Base-by-base conservation (phyloP, 2,113 vertebrate species). In the Rhabdomys dilectus region DNA sequence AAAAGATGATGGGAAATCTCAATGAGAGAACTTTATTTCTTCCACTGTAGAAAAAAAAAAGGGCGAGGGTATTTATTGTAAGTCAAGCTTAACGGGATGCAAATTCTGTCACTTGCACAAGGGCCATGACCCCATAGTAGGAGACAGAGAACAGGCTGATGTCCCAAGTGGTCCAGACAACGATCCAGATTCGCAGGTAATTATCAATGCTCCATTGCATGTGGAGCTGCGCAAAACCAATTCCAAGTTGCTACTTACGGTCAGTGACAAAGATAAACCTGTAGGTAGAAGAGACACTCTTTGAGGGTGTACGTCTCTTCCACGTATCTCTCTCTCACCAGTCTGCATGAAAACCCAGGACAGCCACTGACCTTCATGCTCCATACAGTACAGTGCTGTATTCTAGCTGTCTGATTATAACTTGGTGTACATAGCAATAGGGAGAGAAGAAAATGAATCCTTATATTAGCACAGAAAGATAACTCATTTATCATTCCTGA, bases 141-240 rank as follows among this genome's bases (percentile, higher is more conserved):
- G 87, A 91, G 36, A 88, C 73, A 78, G 91, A 96, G 91, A 93
- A 80, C 5, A 88, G 34, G 84, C 7, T 88, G 45, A 93, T 94
- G 56, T 75, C 64, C 64, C 77, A 91, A 94, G 73, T 80, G 60
- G 97, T 94, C 31, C 51, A 95, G 66, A 93, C 76, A 76, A 58
- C 76, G 94, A 96, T 89, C 64, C n/a, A 93, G 81, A 92, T 82
- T 92, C 91, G 94, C 36, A 95, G 78, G 93, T 93, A 93, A 96
- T 75, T 96, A 84, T 66, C 88, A 96, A 92, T 93, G 88, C 64
- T 96, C 36, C 26, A 93, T 36, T 97, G 96, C 62, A 95, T 95
- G 82, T 88, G 76, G 64, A n/a, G 48, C 51, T 87, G 10, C 29
- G 91, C 48, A 91, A 29, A 89, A 51, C n/a, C 81, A 90, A 34